Evolutionary conservation across 2,113 vertebrate genomes (phyloP), one percentile per base, ranked within the genome.

Genomic region (Falco punctatus): DNA sequence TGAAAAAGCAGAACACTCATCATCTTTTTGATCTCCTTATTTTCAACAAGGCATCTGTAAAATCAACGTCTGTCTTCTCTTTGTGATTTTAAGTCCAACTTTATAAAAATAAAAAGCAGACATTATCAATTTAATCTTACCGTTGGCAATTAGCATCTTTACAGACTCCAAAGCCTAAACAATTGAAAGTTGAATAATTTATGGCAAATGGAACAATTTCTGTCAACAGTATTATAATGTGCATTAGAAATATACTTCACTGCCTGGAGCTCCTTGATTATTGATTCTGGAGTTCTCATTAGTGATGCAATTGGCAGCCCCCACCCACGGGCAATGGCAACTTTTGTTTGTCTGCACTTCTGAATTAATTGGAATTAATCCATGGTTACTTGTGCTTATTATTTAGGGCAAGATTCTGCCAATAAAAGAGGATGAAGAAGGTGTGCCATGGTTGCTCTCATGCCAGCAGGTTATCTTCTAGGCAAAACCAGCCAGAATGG

Each of bases 121-220:
- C 55, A 55, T n/a, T 88, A 64, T 70, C 81, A 84, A 32, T 71
- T 94, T 81, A 46, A 80, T 88, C 89, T 81, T 80, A 79, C 57
- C 80, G 13, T 7, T 70, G 38, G 30, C 51, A 94, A 73, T 94
- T 91, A 92, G 46, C 81, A 89, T 94, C 86, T 95, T 91, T 96
- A 94, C 54, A 82, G 86, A 96, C 74, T 92, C 70, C 10, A 77
- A 89, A 91, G 62, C 58, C 92, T 82, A 92, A 97, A 94, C 94
- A 96, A 92, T 94, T 87, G 92, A 26, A 94, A 95, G 42, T 30
- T 95, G 81, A 97, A 97, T 96, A 95, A 97, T 96, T 97, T 90
- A 96, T 95, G 79, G 42, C 55, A 92, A 94, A 92, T 38, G 46
- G 73, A 94, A 89, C 67, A 65, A 81, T 86, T 96, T 88, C 65